Evolutionary conservation across 1,140 invertebrate species (phyloP), one percentile per base, ranked within the genome.

Genomic region (Bombus impatiens): DNA sequence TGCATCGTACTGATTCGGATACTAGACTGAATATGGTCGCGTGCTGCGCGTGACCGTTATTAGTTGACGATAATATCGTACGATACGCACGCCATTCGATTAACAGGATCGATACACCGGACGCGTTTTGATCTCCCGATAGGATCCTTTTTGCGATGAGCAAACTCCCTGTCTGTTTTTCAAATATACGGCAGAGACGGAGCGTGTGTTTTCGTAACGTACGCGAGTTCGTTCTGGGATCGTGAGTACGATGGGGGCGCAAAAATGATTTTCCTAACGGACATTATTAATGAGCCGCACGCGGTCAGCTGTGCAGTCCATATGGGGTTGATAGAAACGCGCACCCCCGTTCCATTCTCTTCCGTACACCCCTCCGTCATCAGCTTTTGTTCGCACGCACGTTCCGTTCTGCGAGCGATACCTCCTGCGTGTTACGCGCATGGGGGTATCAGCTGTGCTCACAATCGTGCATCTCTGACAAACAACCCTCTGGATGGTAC

Each of bases 221-320:
- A 40, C 76, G 28, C 25, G 37, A 32, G 76, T 47, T 87, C 47
- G 78, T 67, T 79, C 72, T 70, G 53, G 59, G 13, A 62, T 32
- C 35, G 59, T 67, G 40, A 57, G 72, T 62, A 37, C 42, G 42
- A 90, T 91, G 76, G 90, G 90, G 90, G 89, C 78, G 78, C 71
- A 32, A 79, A 77, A 84, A 71, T 82, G 89, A 91, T 91, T 92
- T 92, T 93, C 72, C 87, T 93, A 95, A 95, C 94, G 94, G 94
- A 95, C 90, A 93, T 94, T 95, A 94, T 94, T 95, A 95, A 95
- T 94, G 94, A 95, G 94, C 79, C 78, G 65, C 78, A 86, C 82
- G 88, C 89, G 91, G 93, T 95, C 94, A 95, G 94, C 94, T 95
- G 94, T 95, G 71, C 84, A 76, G 86, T 90, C 90, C 91, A 93